Evolutionary conservation across 2,888 invertebrate species (phyloP).

Genomic region (Aelia acuminata): DNA sequence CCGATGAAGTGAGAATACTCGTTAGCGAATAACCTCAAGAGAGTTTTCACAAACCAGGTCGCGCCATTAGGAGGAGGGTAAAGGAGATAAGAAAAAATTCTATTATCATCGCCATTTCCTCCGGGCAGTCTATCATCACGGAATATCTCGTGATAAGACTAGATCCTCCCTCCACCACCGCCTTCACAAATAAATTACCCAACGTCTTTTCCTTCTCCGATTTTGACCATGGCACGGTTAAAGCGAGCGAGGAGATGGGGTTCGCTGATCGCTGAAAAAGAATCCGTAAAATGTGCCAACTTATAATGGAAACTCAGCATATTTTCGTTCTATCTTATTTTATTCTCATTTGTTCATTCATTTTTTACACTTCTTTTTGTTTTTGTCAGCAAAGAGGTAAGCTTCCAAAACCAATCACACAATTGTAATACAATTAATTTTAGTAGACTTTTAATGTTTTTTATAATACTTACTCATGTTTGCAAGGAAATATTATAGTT

Average conservation of each 20-base stretch:
- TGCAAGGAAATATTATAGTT: too few relatives aligned
- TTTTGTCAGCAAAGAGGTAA: too few relatives aligned
- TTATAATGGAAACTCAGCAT: not conserved
- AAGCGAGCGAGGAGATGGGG: not conserved
- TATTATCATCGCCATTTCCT: conserved; percentile 39
- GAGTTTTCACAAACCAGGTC: conserved; percentile 13
- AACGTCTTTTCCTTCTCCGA: conserved; percentile 40
- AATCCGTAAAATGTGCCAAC: not conserved
- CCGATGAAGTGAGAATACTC: not conserved
- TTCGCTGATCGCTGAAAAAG: not conserved
- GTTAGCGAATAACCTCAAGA: not conserved
- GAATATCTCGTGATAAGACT: conserved; percentile 38
- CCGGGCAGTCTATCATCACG: conserved; percentile 26
- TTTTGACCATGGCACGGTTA: conserved; percentile 36
- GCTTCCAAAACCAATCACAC: too few relatives aligned
- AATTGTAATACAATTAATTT: too few relatives aligned
- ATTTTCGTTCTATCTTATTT: too few relatives aligned
- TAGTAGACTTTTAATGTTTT: too few relatives aligned
- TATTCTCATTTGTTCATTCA: too few relatives aligned
- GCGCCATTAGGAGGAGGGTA: conserved; percentile 18
- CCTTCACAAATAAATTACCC: conserved; percentile 41
- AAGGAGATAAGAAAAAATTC: conserved; percentile 38
- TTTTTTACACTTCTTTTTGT: too few relatives aligned
- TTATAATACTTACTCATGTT: too few relatives aligned
- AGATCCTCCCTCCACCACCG: conserved; percentile 27